Conservation (phyloP, 2,113 vertebrate genomes). For the Capreolus pygargus region DNA sequence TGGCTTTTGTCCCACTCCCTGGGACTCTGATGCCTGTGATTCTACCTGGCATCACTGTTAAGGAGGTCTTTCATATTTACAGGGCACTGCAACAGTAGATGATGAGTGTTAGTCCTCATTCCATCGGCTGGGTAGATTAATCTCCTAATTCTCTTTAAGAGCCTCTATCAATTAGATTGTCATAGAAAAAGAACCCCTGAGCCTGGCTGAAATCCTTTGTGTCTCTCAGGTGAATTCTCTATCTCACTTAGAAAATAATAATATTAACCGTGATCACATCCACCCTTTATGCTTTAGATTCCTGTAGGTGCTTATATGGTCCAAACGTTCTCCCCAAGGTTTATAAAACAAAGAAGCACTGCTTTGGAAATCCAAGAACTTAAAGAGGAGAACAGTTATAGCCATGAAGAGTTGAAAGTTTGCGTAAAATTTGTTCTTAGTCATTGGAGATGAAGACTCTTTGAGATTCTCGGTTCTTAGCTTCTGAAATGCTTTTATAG, state of each 20-base stretch:
- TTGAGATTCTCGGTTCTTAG: neutral
- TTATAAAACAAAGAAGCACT: neutral
- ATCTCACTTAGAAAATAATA: neutral
- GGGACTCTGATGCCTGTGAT: neutral
- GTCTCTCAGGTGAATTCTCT: neutral
- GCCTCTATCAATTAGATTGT: neutral
- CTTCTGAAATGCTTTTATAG: neutral
- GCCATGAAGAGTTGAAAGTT: neutral
- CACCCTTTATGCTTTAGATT: neutral
- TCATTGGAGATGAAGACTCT: neutral
- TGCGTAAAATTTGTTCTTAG: neutral
- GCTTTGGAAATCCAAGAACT: neutral
- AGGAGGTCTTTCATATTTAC: neutral
- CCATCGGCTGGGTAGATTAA: neutral
- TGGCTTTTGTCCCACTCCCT: neutral
- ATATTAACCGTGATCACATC: neutral
- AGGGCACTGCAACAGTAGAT: neutral
- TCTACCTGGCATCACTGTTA: neutral
- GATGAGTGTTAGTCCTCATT: neutral
- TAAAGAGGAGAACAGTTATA: neutral
- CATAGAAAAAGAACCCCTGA: neutral
- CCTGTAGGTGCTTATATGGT: neutral
- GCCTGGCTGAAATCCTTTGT: neutral
- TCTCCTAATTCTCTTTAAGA: constrained; percentile 11
- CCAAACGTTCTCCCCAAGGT: rapidly evolving